Evolutionary conservation across 2,113 vertebrate species (phyloP), one percentile per base, ranked within the genome.

Genomic region (Centrocercus urophasianus): DNA sequence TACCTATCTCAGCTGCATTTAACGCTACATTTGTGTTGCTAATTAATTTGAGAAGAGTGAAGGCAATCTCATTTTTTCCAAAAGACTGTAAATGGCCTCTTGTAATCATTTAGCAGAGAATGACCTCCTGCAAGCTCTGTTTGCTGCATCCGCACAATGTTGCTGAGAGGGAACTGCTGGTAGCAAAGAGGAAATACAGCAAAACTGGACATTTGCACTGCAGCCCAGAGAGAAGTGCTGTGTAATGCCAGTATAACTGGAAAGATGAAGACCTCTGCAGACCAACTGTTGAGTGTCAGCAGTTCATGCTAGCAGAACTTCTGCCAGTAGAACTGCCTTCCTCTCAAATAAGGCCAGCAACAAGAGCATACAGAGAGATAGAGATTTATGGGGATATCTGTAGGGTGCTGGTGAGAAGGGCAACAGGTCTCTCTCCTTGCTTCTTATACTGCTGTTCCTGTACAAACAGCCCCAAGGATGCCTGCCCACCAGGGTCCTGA

Each of bases 401-500:
- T 36, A 30, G 50, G 48, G 30, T 60, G 21, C 5, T 69, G 30
- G 22, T 0, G 8, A 56, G 56, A 34, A 60, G 40, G 45, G 59
- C 57, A 67, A 52, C 27, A 52, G 32, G 34, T n/a, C n/a, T 52
- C 24, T 90, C 14, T 34, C 28, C 10, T 83, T 19, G 4, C 5
- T 36, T 34, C 83, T 57, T 83, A 40, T 24, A 4, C 64, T 61
- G 67, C 63, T 60, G 32, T 61, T 27, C 10, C 54, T 17, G 56
- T 28, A 19, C 1, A 0, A 61, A 60, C 63, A 92, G 72, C 48
- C 66, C 86, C 56, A 57, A 24, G 63, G 63, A 61, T 20, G n/a
- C 19, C 24, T 1, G 0, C 60, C 83, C 45, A 28, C 3, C 13
- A 65, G 32, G 43, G 17, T 52, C 54, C n/a, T 0, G 0, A 73